These are phyloP conservation scores for Agrilus planipennis DNA, from an alignment of 1,140 invertebrate genomes.

Conservation along the genomic window DNA sequence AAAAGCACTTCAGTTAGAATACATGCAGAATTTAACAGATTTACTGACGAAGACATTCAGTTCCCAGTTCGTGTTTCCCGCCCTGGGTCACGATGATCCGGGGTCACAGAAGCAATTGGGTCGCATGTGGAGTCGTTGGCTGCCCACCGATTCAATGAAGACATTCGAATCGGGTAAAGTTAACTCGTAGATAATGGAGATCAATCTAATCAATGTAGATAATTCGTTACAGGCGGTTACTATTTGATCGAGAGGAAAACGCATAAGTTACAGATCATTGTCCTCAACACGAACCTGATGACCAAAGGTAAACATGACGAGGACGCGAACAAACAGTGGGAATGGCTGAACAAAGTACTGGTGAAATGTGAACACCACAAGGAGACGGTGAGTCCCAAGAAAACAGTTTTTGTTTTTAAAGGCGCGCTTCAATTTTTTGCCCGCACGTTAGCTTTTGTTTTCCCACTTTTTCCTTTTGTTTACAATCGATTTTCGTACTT, in stretches of 20 bases:
- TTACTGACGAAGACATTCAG: constrained; percentile 62
- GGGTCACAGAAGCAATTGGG: constrained; percentile 50
- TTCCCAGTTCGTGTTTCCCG: constrained; percentile 71
- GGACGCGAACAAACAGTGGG: constrained; percentile 56
- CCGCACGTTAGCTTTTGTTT: no score
- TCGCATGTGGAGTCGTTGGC: constrained; percentile 65
- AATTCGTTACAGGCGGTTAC: constrained; percentile 65
- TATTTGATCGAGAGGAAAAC: constrained; percentile 71
- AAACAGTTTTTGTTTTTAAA: no score
- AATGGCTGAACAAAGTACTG: constrained; percentile 63
- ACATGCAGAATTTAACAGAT: constrained; percentile 67
- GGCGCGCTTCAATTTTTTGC: no score
- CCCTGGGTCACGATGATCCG: constrained; percentile 67
- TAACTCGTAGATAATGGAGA: no score
- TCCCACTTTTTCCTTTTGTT: no score
- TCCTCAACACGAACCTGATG: constrained; percentile 79
- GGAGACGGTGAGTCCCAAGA: constrained; percentile 74
- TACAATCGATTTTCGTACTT: no score
- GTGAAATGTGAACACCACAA: constrained; percentile 52
- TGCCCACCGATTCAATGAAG: constrained; percentile 63
- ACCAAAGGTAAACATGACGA: constrained; percentile 38
- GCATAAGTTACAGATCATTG: constrained; percentile 64
- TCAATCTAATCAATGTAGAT: no score
- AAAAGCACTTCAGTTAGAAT: no score
- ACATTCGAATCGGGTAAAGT: constrained; percentile 66